A percentile compares a stretch with the other conserved stretches of the same genome.
These are phyloP conservation scores for Hoplodrina blanda DNA, from an alignment of 2,888 invertebrate species.

Conservation along the genomic window DNA sequence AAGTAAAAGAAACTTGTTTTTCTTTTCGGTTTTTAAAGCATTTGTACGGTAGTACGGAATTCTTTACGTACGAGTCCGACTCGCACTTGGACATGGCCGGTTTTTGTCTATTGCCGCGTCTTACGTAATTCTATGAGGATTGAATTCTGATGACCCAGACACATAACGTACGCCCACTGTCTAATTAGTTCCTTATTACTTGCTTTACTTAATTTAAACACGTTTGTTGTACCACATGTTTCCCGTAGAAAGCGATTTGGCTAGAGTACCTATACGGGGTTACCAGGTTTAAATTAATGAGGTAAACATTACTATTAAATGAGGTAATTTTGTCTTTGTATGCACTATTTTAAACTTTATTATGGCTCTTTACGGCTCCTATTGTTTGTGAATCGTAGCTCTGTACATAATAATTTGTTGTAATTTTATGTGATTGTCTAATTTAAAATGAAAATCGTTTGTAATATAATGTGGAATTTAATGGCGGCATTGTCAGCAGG, in stretches of 20 bases:
- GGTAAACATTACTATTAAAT: conserved; percentile 20
- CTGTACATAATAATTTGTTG: conserved; percentile 18
- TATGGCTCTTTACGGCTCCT: conserved; percentile 36
- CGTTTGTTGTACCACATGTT: conserved; percentile 16
- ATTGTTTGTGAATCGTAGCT: conserved; percentile 43
- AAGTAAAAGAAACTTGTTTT: too few species aligned
- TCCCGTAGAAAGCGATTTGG: conserved; percentile 47
- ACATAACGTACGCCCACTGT: conserved; percentile 59
- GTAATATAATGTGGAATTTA: conserved; percentile 14
- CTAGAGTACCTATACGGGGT: conserved; percentile 4
- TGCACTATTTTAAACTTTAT: conserved; percentile 47
- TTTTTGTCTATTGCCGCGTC: conserved; percentile 64
- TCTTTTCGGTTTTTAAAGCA: too few species aligned
- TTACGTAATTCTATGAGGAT: conserved; percentile 68
- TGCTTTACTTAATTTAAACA: conserved; percentile 29
- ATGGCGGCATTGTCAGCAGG: conserved; percentile 10
- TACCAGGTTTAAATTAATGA: conserved; percentile 43
- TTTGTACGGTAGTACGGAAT: too few species aligned
- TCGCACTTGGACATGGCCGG: conserved; percentile 54
- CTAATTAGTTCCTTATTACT: conserved; percentile 67
- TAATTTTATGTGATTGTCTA: conserved; percentile 32
- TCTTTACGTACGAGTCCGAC: neutral
- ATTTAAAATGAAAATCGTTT: conserved; percentile 12
- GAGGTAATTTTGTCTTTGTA: conserved; percentile 41
- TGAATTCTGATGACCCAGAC: conserved; percentile 69